Conservation (phyloP, 2,888 invertebrate genomes). For the Microdon myrmicae region DNA sequence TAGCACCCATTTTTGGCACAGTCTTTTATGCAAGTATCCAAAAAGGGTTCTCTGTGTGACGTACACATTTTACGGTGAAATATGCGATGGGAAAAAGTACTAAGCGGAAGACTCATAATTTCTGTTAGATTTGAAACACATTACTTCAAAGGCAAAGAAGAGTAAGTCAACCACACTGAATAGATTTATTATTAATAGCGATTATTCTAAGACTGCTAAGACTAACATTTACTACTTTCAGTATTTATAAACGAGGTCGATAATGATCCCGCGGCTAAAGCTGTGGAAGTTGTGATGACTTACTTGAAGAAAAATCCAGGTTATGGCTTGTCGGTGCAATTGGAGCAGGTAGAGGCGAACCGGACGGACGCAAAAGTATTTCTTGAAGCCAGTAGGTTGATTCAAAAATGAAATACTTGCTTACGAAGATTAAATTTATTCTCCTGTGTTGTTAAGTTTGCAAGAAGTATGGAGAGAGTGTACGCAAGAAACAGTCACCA, state of each 20-base stretch:
- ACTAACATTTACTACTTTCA: constrained; percentile 58
- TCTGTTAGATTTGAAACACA: too few species aligned
- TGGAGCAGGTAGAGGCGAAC: constrained; percentile 75
- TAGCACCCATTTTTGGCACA: too few species aligned
- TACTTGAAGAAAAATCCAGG: constrained; percentile 77
- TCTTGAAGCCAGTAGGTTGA: constrained; percentile 75
- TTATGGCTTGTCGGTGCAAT: constrained; percentile 70
- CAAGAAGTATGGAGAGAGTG: constrained; percentile 75
- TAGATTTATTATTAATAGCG: too few species aligned
- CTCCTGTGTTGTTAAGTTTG: constrained; percentile 70
- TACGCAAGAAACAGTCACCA: constrained; percentile 74
- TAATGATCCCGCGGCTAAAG: constrained; percentile 77
- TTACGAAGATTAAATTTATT: background rate
- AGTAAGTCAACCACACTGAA: too few species aligned
- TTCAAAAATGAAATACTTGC: background rate
- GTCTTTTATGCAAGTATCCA: too few species aligned
- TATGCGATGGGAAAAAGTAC: too few species aligned
- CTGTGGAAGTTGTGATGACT: constrained; percentile 77
- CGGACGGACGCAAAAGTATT: constrained; percentile 78
- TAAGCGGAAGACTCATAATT: too few species aligned
- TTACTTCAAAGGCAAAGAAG: too few species aligned
- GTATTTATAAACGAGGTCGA: constrained; percentile 81
- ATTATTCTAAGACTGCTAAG: background rate
- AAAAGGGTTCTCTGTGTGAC: too few species aligned
- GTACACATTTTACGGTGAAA: too few species aligned